Evolutionary conservation across 2,888 invertebrate species (phyloP).

Genomic region (Morinoia aosen): DNA sequence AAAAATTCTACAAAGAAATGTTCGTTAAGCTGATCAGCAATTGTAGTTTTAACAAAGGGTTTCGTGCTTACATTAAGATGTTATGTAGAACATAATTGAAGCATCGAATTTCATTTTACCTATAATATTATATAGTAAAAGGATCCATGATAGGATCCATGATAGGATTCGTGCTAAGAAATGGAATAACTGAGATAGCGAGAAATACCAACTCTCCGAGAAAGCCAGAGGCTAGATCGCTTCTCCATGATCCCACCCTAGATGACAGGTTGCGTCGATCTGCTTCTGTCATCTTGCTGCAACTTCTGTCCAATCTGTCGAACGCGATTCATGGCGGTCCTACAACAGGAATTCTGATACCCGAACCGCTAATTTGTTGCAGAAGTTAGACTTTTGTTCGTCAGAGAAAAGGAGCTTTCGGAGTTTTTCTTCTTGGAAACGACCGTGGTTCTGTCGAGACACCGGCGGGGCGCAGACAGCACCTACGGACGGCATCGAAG

Average conservation of each 20-base stretch:
- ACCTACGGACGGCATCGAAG: not conserved
- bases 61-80: not conserved
- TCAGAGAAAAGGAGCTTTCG: not conserved
- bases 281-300: not conserved
- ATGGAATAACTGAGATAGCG: not conserved
- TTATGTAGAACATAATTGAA: too few species aligned
- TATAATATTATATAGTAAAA: not conserved
- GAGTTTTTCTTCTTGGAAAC: not conserved
- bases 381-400: not conserved
- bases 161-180: not conserved
- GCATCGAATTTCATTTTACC: not conserved
- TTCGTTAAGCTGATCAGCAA: not conserved
- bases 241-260: not conserved
- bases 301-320: not conserved
- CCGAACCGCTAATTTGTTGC: not conserved
- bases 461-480: not conserved
- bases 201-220: not conserved
- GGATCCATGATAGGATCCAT: not conserved
- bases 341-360: constrained; percentile 10
- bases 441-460: not conserved
- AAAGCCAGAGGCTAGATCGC: not conserved
- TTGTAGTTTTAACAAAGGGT: not conserved
- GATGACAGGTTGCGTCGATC: not conserved
- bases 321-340: not conserved
- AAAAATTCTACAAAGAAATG: not conserved